Percentiles rank a stretch among this genome's conserved stretches.
Evolutionary conservation across 2,888 invertebrate species (phyloP).

Genomic region (Liodrosophila aerea): DNA sequence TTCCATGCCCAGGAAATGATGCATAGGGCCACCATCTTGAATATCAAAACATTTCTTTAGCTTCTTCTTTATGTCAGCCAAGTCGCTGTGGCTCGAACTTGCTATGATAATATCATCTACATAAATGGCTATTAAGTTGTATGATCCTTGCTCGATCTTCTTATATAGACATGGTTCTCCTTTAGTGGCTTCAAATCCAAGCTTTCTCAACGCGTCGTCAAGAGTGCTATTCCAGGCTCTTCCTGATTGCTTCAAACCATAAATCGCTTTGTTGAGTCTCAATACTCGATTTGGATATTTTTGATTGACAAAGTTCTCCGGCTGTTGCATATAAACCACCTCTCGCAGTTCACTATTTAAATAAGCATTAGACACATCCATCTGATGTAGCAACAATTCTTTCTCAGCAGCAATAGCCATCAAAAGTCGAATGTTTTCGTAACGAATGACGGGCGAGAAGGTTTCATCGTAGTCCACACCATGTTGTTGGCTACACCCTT

Average conservation of each 20-base stretch:
- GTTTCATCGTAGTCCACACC: neutral
- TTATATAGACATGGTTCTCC: slow-evolving; percentile 45
- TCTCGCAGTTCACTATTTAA: slow-evolving; percentile 38
- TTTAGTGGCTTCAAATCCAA: slow-evolving; percentile 35
- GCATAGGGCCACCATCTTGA: slow-evolving; percentile 24
- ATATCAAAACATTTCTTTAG: slow-evolving; percentile 23
- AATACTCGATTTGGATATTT: slow-evolving; percentile 38
- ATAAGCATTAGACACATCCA: slow-evolving; percentile 48
- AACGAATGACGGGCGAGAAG: slow-evolving; percentile 1
- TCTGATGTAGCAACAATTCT: slow-evolving; percentile 40
- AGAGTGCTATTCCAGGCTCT: slow-evolving; percentile 48
- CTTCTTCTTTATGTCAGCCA: neutral
- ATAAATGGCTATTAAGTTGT: too few relatives aligned
- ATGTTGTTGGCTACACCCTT: slow-evolving; percentile 1
- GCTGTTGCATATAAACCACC: slow-evolving; percentile 44
- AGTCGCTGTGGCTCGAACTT: neutral
- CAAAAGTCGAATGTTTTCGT: slow-evolving; percentile 22
- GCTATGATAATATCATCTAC: neutral
- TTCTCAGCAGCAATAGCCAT: slow-evolving; percentile 37
- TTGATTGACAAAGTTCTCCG: slow-evolving; percentile 33
- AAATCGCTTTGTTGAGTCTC: slow-evolving; percentile 48
- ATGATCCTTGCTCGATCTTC: neutral
- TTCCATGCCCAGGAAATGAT: slow-evolving; percentile 35
- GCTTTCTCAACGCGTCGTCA: slow-evolving; percentile 24
- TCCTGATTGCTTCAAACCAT: slow-evolving; percentile 53